Conservation (phyloP, 1,140 invertebrate species). For the Oscheius sp. region DNA sequence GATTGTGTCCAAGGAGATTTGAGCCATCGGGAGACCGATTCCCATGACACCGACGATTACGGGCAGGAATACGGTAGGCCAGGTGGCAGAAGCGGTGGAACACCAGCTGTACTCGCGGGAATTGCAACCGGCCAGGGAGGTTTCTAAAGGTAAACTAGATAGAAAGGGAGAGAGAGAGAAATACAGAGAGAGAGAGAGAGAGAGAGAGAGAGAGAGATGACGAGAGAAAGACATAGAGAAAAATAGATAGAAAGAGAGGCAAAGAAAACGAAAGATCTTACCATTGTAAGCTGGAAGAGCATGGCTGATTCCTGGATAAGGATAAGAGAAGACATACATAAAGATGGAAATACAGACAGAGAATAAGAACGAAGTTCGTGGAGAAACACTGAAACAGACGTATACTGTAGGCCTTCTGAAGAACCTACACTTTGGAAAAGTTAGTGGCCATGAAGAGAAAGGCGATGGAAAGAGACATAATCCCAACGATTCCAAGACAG, state of each 20-base stretch:
- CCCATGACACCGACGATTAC: conserved; percentile 25
- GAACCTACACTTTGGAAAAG: conserved; percentile 1
- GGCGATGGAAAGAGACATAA: conserved; percentile 3
- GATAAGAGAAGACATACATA: conserved; percentile 30
- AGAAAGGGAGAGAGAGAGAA: too few relatives aligned
- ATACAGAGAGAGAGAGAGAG: too few relatives aligned
- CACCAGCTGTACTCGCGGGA: conserved; percentile 19
- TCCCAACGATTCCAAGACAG: conserved; percentile 14
- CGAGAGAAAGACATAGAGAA: too few relatives aligned
- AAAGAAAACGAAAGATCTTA: neutral
- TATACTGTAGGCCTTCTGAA: neutral
- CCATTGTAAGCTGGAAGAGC: conserved; percentile 23
- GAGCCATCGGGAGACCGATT: conserved; percentile 20
- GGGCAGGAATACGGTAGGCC: conserved; percentile 1
- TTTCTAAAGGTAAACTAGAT: too few relatives aligned
- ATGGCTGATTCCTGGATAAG: conserved; percentile 15
- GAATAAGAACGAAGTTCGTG: conserved; percentile 11
- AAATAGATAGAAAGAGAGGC: too few relatives aligned
- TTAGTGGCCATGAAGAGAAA: conserved; percentile 4
- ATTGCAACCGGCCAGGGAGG: conserved; percentile 17
- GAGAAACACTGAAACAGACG: conserved; percentile 16
- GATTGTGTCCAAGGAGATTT: conserved; percentile 23
- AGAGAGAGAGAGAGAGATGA: too few relatives aligned
- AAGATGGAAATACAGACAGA: conserved; percentile 18
- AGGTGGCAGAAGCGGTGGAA: neutral